Base-by-base conservation (phyloP, 1,140 invertebrate species). In the Plodia interpunctella region DNA sequence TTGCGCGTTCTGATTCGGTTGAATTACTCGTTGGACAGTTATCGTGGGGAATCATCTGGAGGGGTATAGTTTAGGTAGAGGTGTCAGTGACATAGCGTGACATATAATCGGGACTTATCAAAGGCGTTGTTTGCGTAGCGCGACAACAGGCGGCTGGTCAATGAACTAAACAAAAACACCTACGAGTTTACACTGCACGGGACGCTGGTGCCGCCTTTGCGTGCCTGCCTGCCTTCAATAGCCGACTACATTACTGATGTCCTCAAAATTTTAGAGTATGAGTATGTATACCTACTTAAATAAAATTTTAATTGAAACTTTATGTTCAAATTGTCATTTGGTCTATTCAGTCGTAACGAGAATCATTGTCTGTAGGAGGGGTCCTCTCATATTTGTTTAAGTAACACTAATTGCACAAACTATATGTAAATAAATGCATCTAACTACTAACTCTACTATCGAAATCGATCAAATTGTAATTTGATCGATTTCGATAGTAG, bases 151-250 rank as follows among this genome's bases (percentile, higher is more conserved):
- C 61, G 38, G 66, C 74, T 88, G 83, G 83, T 86, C 86, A 88
- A 87, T 87, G 83, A 86, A 88, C 83, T 78, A 87, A 88, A 88
- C 78, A 87, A 87, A 87, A 88, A 87, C 80, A 81, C 76, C 72
- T 79, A 78, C 73, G 70, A 70, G 65, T 59, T 63, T 67, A 69
- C 58, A 65, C 57, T 57, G 60, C 56, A 55, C 63, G 52, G 49
- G 49, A 35, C 58, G 49, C 50, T 56, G 61, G 49, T 20, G 49
- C 20, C 49, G 49, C 18, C 49, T 19, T 30, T 35, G 32, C 32
- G 28, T 4, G 28, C 9, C 10, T 35, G 32, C 32, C 3, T 35
- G 32, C 32, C 32, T 11, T 13, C 9, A 2, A 6, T 6, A 25
- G 21, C 21, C 21, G 21, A 6, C 21, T 25, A 25, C 21, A 25